These are phyloP conservation scores for Monodelphis domestica DNA, from an alignment of 2,797 vertebrate species.

Conservation along the genomic window DNA sequence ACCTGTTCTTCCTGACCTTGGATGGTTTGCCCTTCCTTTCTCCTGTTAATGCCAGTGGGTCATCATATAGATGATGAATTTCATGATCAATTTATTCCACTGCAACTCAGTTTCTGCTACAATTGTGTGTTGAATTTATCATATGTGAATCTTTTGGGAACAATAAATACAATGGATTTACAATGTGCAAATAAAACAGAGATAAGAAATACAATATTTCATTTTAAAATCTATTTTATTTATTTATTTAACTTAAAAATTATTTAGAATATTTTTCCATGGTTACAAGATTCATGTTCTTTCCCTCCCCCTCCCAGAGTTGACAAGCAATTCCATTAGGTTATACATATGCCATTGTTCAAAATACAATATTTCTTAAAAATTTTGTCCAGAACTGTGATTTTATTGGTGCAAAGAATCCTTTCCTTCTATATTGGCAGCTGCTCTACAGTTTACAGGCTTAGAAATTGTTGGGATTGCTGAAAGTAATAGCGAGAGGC, in stretches of 20 bases:
- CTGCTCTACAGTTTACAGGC: not conserved
- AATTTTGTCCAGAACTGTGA: not conserved
- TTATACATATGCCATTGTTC: no score
- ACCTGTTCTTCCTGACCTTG: not conserved
- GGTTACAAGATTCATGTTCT: no score
- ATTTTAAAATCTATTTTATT: no score
- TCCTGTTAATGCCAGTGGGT: not conserved
- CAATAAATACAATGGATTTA: not conserved
- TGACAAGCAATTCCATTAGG: no score
- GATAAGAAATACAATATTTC: no score
- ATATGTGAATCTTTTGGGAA: not conserved
- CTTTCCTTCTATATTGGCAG: not conserved
- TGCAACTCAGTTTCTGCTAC: not conserved
- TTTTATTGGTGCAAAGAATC: not conserved
- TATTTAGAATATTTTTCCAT: no score
- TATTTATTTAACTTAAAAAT: no score
- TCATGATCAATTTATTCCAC: not conserved
- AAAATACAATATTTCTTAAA: no score
- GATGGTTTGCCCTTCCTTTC: not conserved
- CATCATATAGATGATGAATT: not conserved
- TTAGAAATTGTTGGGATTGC: not conserved
- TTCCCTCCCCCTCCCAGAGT: no score
- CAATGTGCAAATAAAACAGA: no score
- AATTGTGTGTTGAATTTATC: not conserved
- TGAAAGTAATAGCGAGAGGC: not conserved